Evolutionary conservation across 1,140 invertebrate species (phyloP).

Genomic region (Temnothorax curvispinosus): DNA sequence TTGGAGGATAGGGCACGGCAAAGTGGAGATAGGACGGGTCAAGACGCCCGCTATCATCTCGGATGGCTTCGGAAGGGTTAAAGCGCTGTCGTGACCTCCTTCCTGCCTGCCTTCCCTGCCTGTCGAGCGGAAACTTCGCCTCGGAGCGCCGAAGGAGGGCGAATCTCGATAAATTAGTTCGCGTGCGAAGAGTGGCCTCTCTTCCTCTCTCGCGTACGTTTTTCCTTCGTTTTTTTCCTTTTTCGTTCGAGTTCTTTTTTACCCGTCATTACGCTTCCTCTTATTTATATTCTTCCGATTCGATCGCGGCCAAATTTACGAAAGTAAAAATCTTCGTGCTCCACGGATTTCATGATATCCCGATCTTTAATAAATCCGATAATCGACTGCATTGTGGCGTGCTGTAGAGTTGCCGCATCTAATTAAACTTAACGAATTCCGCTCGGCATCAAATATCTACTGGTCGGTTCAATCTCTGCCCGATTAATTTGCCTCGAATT

Average conservation of each 20-base stretch:
- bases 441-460: conserved; percentile 51
- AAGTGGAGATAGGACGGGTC: conserved; percentile 77
- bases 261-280: not conserved
- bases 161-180: conserved; percentile 54
- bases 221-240: not conserved
- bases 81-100: conserved; percentile 77
- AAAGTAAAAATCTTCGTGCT: conserved; percentile 55
- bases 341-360: conserved; percentile 12
- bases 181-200: conserved; percentile 56
- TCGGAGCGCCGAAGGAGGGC: conserved; percentile 56
- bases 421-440: conserved; percentile 62
- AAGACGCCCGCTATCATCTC: conserved; percentile 76
- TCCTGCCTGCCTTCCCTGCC: conserved; percentile 58
- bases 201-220: not conserved
- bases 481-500: conserved; percentile 55
- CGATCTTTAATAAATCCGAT: conserved; percentile 59
- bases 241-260: not conserved
- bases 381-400: conserved; percentile 55
- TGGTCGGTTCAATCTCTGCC: conserved; percentile 21
- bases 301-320: conserved; percentile 29
- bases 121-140: conserved; percentile 62
- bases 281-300: conserved; percentile 64
- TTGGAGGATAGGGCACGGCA: conserved; percentile 73
- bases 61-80: conserved; percentile 77
- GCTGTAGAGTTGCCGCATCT: conserved; percentile 39